A percentile compares a stretch with the other conserved stretches of the same genome.
phyloP scores from a whole-genome alignment of 1,140 invertebrate species.

The Planococcus citri region DNA sequence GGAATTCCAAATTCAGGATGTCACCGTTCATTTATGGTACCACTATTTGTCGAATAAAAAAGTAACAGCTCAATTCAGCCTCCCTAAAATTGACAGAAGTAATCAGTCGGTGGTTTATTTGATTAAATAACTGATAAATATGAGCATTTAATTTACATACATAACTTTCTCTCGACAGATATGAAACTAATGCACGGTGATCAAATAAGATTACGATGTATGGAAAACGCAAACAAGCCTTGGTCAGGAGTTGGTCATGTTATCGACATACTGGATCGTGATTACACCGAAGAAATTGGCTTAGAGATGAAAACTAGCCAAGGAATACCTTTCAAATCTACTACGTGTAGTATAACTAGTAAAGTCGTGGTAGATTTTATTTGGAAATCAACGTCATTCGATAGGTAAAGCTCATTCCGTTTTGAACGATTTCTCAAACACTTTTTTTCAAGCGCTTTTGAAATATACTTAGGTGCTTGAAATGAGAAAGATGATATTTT shows the following conservation, averaged over 20 bases:
- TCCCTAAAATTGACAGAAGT: slow-evolving; percentile 90
- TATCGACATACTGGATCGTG: slow-evolving; percentile 98
- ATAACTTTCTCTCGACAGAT: slow-evolving; percentile 42
- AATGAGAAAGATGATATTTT: too few species aligned
- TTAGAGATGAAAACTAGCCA: slow-evolving; percentile 87
- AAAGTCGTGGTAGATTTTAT: slow-evolving; percentile 97
- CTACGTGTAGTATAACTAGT: too few species aligned
- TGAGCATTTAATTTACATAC: not conserved
- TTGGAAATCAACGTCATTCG: slow-evolving; percentile 99
- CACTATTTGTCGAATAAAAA: slow-evolving; percentile 97
- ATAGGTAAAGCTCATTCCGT: slow-evolving; percentile 65
- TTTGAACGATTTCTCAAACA: not conserved
- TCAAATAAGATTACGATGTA: too few species aligned
- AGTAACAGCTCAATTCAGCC: slow-evolving; percentile 89
- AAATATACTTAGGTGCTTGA: too few species aligned
- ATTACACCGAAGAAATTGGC: slow-evolving; percentile 95
- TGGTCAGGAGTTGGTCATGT: slow-evolving; percentile 86
- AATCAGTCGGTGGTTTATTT: slow-evolving; percentile 16
- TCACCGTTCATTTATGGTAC: slow-evolving; percentile 97
- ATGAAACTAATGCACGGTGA: slow-evolving; percentile 78
- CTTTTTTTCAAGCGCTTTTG: not conserved
- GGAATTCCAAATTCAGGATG: slow-evolving; percentile 96
- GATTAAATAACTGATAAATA: not conserved
- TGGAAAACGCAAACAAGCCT: too few species aligned
- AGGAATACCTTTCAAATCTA: slow-evolving; percentile 81